These are phyloP conservation scores for Aphidoletes aphidimyza DNA, from an alignment of 2,888 invertebrate genomes.

Conservation along the genomic window DNA sequence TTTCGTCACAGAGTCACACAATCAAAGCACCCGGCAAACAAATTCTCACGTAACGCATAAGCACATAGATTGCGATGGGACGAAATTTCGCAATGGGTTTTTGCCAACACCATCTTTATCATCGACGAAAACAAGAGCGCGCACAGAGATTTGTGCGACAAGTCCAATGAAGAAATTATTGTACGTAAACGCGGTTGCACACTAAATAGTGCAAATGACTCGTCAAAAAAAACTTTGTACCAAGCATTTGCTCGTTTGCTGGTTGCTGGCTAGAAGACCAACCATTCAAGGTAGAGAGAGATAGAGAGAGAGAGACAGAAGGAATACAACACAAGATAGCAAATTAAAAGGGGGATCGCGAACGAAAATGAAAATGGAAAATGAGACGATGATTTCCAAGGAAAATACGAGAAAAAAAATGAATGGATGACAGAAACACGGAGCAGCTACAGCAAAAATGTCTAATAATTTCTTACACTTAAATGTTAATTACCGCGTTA, in stretches of 20 bases:
- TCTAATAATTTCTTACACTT: conserved; percentile 44
- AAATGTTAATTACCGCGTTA: conserved; percentile 49
- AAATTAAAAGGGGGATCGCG: not conserved
- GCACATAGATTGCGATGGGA: not conserved
- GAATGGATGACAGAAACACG: not conserved
- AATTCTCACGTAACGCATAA: conserved; percentile 39
- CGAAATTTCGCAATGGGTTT: conserved; percentile 14
- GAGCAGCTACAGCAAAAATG: conserved; percentile 17
- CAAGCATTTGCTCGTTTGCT: not conserved
- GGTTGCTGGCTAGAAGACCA: not conserved
- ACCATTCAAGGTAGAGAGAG: not conserved
- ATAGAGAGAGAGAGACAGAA: not conserved
- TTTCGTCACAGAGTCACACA: no score
- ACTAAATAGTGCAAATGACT: conserved; percentile 48
- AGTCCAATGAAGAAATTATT: conserved; percentile 48
- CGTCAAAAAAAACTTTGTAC: conserved; percentile 48
- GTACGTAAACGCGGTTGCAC: conserved; percentile 48
- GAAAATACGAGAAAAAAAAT: not conserved
- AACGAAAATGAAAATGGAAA: not conserved
- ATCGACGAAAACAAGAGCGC: conserved; percentile 14
- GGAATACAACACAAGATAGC: not conserved
- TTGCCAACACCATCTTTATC: not conserved
- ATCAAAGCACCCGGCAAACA: not conserved
- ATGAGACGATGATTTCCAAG: conserved; percentile 19
- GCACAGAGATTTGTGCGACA: conserved; percentile 34